Conservation (phyloP, 2,797 vertebrate species). For the Melanotaenia nigrans region DNA sequence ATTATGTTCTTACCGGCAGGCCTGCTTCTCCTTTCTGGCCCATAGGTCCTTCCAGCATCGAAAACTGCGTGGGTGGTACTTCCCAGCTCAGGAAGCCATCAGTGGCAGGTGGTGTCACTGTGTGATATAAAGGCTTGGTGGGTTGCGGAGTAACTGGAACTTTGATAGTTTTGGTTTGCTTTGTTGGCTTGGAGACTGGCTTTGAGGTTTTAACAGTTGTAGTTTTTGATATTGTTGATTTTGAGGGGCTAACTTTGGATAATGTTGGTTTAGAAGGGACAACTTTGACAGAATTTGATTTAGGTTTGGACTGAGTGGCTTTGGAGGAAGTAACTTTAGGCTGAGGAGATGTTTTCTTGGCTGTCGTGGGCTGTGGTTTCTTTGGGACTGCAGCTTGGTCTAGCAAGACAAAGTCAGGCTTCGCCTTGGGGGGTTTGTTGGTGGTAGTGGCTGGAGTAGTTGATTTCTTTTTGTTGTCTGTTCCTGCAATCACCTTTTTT, state of each 20-base stretch:
- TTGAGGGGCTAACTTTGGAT: constrained; percentile 65
- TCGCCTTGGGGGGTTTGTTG: constrained; percentile 73
- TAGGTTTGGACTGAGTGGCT: constrained; percentile 66
- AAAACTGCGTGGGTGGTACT: constrained; percentile 85
- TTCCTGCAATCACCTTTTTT: constrained; percentile 55
- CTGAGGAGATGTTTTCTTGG: constrained; percentile 69
- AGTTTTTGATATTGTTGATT: constrained; percentile 62
- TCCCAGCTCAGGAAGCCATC: constrained; percentile 87
- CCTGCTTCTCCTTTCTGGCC: constrained; percentile 93
- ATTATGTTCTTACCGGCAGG: constrained; percentile 82
- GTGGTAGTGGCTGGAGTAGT: constrained; percentile 59
- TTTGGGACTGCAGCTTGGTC: constrained; percentile 61
- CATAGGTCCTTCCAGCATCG: constrained; percentile 83
- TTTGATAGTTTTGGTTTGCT: constrained; percentile 64
- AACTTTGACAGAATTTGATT: constrained; percentile 60
- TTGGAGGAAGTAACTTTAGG: constrained; percentile 69
- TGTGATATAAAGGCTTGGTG: constrained; percentile 64
- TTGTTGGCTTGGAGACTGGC: constrained; percentile 63
- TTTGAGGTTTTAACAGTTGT: constrained; percentile 57
- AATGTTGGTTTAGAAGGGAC: constrained; percentile 56
- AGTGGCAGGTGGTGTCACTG: constrained; percentile 83
- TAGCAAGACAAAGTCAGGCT: constrained; percentile 46
- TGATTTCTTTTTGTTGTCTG: constrained; percentile 71
- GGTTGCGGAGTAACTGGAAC: constrained; percentile 59
- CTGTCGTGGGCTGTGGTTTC: constrained; percentile 64